Base-by-base conservation (phyloP, 2,888 invertebrate species). In the Lochmaea capreae region DNA sequence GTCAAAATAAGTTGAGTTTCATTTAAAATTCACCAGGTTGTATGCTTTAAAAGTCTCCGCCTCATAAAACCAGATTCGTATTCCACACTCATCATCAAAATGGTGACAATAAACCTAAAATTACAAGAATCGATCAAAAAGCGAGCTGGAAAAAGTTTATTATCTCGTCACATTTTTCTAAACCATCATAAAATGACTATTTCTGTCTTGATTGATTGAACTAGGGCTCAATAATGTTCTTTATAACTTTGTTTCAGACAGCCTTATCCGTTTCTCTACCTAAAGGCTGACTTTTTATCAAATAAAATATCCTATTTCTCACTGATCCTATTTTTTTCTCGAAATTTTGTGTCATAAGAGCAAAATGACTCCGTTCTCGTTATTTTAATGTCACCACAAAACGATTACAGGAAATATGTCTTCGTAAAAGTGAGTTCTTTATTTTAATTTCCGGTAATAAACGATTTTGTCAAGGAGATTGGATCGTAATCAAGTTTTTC, bases 121-220 rank as follows among this genome's bases (percentile, higher is more conserved):
- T 49, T 49, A 8, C 22, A 49, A 22, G 65, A 22, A 22, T 65
- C 12, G 5, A 16, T 67, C 58, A 10, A 43, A 67, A 58, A 54
- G 16, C 42, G 33, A 22, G 43, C 8, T 16, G 16, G 65, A 67
- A 67, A 59, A 68, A 68, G 61, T 68, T 68, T 68, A 68, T 68
- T 68, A 61, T 68, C 67, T 67, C 68, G 59, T 49, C 61, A 68
- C 61, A 68, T 68, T 68, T 49, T 12, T 61, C 26, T 59, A 16
- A 61, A 46, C 16, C 67, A 57, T 61, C 59, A 61, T 68, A 68
- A 68, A 68, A 68, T 68, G 58, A 68, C 68, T 49, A 22, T 68
- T 46, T 14, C 46, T 11, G 3, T 3, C 14, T 46, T 68, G 61
- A 68, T 68, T 46, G 68, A 68, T 68, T 61, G 61, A 61, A 68